Evolutionary conservation across 2,797 vertebrate species (phyloP), one percentile per base, ranked within the genome.

Genomic region (Melanotaenia maccullochi): DNA sequence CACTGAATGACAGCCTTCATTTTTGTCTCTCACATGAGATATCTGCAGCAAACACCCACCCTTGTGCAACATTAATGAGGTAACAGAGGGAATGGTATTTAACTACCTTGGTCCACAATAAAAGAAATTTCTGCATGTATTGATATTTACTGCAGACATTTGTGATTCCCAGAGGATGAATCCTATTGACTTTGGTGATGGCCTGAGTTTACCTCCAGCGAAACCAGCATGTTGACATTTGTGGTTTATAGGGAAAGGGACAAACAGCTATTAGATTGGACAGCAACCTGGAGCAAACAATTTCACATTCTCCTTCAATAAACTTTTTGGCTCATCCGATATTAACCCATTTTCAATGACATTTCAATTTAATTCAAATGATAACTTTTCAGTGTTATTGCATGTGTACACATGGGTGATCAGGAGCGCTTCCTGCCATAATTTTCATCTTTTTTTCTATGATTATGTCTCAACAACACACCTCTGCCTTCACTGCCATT

Each of bases 101-200:
- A 4, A 33, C 32, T 12, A 3, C 28, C 65, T 73, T 61, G 35
- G 16, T 22, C 54, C 44, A 52, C 9, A 61, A 20, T 25, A 12
- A 79, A 76, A 57, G 38, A 42, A 54, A 35, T 40, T 47, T 42
- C 40, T 51, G 63, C 63, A 61, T 44, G 52, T 54, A 38, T 38
- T 75, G 60, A 65, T 59, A 80, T 70, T 74, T 40, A 20, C 4
- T 22, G 7, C 52, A 60, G 63, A 44, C 63, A 64, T 73, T 49
- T 52, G n/a, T 58, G 25, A 28, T 32, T 58, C 54, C 47, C 38
- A 38, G 62, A 63, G 33, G 62, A 67, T 32, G 24, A 33, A 67
- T 30, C 18, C 28, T 42, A 42, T 51, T 4, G 42, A 63, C 60
- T 38, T 38, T 42, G 49, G 40, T 36, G 42, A 59, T 25, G 6